Conservation (phyloP, 2,113 vertebrate species). For the Lutjanus erythropterus region DNA sequence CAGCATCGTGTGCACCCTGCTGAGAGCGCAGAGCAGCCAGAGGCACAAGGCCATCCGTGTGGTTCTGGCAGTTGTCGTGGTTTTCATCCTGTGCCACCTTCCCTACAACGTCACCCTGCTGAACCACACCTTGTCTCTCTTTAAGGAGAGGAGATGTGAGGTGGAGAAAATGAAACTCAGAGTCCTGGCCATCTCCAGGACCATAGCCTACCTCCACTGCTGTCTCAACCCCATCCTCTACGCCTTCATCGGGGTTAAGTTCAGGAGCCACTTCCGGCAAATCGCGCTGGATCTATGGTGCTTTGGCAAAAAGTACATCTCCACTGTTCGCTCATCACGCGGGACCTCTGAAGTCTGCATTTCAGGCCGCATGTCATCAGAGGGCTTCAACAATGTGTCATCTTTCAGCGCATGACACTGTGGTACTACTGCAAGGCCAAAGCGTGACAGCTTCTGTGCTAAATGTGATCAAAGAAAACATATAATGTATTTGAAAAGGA, state of each 20-base stretch:
- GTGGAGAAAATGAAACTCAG: slow-evolving; percentile 66
- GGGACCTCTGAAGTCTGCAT: slow-evolving; percentile 81
- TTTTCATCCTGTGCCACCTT: slow-evolving; percentile 90
- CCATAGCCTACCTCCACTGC: slow-evolving; percentile 93
- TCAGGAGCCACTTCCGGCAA: slow-evolving; percentile 90
- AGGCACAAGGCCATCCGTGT: slow-evolving; percentile 91
- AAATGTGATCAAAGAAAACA: slow-evolving; percentile 1
- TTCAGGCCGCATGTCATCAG: slow-evolving; percentile 81
- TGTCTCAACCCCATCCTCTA: slow-evolving; percentile 95
- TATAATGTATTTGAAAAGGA: no score
- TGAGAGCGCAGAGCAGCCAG: slow-evolving; percentile 87
- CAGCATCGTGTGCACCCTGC: slow-evolving; percentile 85
- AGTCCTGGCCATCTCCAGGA: slow-evolving; percentile 77
- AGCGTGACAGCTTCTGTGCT: not conserved
- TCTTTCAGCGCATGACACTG: slow-evolving; percentile 87
- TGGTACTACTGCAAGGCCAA: no score
- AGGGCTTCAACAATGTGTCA: slow-evolving; percentile 77
- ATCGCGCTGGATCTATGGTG: slow-evolving; percentile 88
- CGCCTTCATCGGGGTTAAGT: slow-evolving; percentile 94
- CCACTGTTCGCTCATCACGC: slow-evolving; percentile 70
- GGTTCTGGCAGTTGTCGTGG: slow-evolving; percentile 87
- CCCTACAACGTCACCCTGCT: slow-evolving; percentile 91
- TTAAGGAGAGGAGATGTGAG: slow-evolving; percentile 78
- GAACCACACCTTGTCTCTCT: slow-evolving; percentile 78
- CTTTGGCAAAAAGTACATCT: slow-evolving; percentile 79